A percentile compares a stretch with the other conserved stretches of the same genome.
Conservation (phyloP, 2,113 vertebrate genomes). For the Beaufortia kweichowensis region DNA sequence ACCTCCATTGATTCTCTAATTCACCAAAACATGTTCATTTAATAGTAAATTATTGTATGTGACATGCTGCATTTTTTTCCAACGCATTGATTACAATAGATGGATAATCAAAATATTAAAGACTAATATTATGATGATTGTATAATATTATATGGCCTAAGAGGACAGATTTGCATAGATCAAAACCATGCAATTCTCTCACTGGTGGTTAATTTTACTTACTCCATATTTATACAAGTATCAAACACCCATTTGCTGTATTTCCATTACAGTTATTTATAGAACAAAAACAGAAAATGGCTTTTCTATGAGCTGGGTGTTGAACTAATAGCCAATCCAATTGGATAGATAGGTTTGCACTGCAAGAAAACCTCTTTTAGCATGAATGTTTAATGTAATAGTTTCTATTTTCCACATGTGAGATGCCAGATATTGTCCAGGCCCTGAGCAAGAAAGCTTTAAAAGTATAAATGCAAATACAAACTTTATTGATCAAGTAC, state of each 20-base stretch:
- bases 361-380: background rate
- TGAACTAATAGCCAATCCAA: constrained; percentile 41
- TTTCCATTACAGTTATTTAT: constrained; percentile 71
- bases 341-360: background rate
- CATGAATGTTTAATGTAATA: background rate
- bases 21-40: too few relatives aligned
- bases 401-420: constrained; percentile 32
- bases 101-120: too few relatives aligned
- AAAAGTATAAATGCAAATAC: too few relatives aligned
- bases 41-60: too few relatives aligned
- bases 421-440: background rate
- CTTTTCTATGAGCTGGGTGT: constrained; percentile 47
- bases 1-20: too few relatives aligned
- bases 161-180: constrained; percentile 24
- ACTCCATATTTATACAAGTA: constrained; percentile 38
- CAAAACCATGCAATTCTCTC: constrained; percentile 20
- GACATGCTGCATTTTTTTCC: too few relatives aligned
- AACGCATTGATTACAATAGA: too few relatives aligned
- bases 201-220: constrained; percentile 48
- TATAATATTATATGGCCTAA: too few relatives aligned
- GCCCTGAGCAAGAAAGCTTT: too few relatives aligned
- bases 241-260: constrained; percentile 42
- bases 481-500: too few relatives aligned
- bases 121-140: too few relatives aligned
- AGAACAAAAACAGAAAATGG: constrained; percentile 67